These are phyloP conservation scores for Triplophysa bombifrons DNA, from an alignment of 2,797 vertebrate genomes.

Conservation along the genomic window DNA sequence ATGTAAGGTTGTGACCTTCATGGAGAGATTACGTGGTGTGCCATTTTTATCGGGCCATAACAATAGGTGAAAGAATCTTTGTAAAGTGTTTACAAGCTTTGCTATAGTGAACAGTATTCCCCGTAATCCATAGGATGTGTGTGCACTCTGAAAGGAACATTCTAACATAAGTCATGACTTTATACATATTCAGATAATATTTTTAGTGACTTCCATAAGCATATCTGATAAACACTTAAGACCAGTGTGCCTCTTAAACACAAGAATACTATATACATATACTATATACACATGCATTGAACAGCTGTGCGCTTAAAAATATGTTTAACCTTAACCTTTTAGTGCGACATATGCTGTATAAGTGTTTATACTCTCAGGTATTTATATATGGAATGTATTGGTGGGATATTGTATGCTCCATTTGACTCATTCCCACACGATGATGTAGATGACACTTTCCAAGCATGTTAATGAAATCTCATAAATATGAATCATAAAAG, in stretches of 20 bases:
- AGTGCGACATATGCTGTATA: neutral
- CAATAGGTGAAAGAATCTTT: constrained; percentile 23
- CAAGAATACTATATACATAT: constrained; percentile 17
- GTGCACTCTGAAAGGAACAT: constrained; percentile 34
- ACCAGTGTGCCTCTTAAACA: constrained; percentile 8
- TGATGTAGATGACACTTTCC: constrained; percentile 39
- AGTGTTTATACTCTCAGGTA: neutral
- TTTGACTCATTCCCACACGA: constrained; percentile 35
- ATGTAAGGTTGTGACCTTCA: constrained; percentile 21
- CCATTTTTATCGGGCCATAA: constrained; percentile 23
- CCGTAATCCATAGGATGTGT: constrained; percentile 30
- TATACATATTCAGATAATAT: constrained; percentile 20
- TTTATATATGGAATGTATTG: constrained; percentile 3
- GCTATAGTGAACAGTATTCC: constrained; percentile 8
- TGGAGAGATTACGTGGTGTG: constrained; percentile 3
- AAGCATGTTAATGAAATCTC: constrained; percentile 30
- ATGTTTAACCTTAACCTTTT: neutral
- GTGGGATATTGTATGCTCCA: constrained; percentile 21
- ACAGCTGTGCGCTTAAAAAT: neutral
- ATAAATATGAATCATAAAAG: constrained; percentile 35
- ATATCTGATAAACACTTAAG: constrained; percentile 26
- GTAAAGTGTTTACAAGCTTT: constrained; percentile 23
- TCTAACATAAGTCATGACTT: constrained; percentile 27
- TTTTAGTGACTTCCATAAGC: constrained; percentile 24
- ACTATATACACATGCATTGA: neutral